Conservation (phyloP, 2,797 vertebrate species). For the Leucoraja ocellata region DNA sequence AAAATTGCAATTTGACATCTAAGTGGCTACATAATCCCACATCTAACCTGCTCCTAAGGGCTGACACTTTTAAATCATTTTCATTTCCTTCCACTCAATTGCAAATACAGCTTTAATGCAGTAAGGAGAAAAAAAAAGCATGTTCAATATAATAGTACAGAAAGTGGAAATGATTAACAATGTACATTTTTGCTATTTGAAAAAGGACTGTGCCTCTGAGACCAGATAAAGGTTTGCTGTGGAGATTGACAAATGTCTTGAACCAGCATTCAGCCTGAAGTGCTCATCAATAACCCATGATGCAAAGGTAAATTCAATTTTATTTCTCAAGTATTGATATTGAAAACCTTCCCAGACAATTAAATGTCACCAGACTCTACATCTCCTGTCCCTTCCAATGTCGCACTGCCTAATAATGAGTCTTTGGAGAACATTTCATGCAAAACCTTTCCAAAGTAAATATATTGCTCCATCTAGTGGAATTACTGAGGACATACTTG, state of each 20-base stretch:
- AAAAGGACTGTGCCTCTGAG: not conserved
- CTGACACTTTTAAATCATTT: not conserved
- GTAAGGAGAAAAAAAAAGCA: not conserved
- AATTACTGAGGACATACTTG: not conserved
- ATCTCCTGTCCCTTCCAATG: not conserved
- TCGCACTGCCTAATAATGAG: not conserved
- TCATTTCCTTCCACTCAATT: not conserved
- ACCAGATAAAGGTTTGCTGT: not conserved
- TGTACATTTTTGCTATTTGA: not conserved
- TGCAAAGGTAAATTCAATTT: not conserved
- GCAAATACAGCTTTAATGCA: not conserved
- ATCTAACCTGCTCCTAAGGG: not conserved
- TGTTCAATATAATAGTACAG: not conserved
- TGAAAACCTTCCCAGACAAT: not conserved
- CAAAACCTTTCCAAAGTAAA: not conserved
- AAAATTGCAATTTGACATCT: constrained; percentile 3
- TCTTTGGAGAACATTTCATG: not conserved
- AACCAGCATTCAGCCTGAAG: not conserved
- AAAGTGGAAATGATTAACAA: not conserved
- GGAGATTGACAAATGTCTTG: not conserved
- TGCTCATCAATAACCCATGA: not conserved
- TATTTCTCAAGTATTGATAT: not conserved
- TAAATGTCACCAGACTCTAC: constrained; percentile 23
- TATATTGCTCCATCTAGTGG: constrained; percentile 23
- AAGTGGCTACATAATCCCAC: not conserved